A percentile compares a stretch with the other conserved stretches of the same genome.
Evolutionary conservation across 2,888 invertebrate genomes (phyloP).

Genomic region (Megaustenia siamemsis): DNA sequence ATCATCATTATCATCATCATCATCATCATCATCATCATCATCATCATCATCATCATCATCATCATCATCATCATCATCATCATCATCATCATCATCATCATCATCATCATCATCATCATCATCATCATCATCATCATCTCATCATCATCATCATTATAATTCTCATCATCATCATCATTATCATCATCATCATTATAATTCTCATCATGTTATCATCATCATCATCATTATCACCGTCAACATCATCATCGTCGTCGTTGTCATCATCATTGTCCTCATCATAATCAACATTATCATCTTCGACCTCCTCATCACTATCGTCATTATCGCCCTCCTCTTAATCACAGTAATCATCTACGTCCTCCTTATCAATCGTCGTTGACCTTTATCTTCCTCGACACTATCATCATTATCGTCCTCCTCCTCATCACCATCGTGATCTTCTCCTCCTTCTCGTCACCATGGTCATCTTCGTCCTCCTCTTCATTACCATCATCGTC

Average conservation of each 20-base stretch:
- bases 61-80: constrained; percentile 6
- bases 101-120: neutral
- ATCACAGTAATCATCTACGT: constrained; percentile 23
- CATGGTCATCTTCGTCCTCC: too few relatives aligned
- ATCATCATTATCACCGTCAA: constrained; percentile 7
- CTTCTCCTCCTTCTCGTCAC: too few relatives aligned
- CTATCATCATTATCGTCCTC: neutral
- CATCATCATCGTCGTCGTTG: constrained; percentile 28
- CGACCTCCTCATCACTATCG: neutral
- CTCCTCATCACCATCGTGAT: neutral
- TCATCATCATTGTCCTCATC: constrained; percentile 30
- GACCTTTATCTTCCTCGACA: too few relatives aligned
- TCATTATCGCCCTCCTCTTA: neutral
- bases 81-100: constrained; percentile 14
- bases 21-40: constrained; percentile 5
- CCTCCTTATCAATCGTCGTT: constrained; percentile 9
- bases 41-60: constrained; percentile 21
- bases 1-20: neutral
- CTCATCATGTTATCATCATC: neutral
- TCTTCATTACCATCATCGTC: constrained; percentile 19
- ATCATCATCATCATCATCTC: neutral
- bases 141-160: constrained; percentile 21
- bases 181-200: neutral
- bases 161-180: neutral
- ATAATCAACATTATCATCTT: neutral